A percentile compares a stretch with the other conserved stretches of the same genome.
Evolutionary conservation across 53 echinoderm and acorn worm species (phyloP).

Genomic region (Mesocentrotus franciscanus): DNA sequence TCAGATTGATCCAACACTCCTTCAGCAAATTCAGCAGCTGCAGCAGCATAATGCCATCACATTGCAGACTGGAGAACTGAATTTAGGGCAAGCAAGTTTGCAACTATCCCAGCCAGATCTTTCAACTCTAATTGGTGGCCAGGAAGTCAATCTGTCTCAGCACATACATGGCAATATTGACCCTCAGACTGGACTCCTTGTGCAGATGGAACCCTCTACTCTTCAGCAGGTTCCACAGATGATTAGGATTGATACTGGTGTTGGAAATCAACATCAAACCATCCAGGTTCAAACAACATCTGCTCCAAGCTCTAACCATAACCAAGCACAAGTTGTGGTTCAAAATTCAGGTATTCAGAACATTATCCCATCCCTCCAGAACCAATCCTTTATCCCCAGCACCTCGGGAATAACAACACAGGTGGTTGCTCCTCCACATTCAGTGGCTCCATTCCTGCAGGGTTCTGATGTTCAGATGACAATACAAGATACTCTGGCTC

Average conservation of each 20-base stretch:
- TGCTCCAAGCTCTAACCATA: slow-evolving; percentile 11
- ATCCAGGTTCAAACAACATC: slow-evolving; percentile 57
- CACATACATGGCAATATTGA: slow-evolving; percentile 68
- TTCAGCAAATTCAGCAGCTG: slow-evolving; percentile 96
- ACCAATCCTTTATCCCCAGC: slow-evolving; percentile 28
- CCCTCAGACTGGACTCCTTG: slow-evolving; percentile 69
- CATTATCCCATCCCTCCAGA: slow-evolving; percentile 49
- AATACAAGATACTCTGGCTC: slow-evolving; percentile 32
- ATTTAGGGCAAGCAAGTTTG: slow-evolving; percentile 75
- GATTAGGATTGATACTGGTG: slow-evolving; percentile 57
- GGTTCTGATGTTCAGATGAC: slow-evolving; percentile 56
- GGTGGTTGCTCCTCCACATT: background rate
- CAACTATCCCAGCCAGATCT: slow-evolving; percentile 80
- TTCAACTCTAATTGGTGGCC: slow-evolving; percentile 72
- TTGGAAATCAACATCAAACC: slow-evolving; percentile 19
- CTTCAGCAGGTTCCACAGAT: slow-evolving; percentile 73
- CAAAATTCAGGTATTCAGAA: slow-evolving; percentile 55
- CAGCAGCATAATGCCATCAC: slow-evolving; percentile 95
- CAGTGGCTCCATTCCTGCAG: slow-evolving; percentile 51
- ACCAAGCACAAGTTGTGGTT: slow-evolving; percentile 46
- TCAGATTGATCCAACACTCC: slow-evolving; percentile 91
- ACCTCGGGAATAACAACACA: background rate
- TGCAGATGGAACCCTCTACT: slow-evolving; percentile 73
- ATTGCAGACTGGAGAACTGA: slow-evolving; percentile 83
- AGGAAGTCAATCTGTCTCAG: slow-evolving; percentile 72